A percentile compares a stretch with the other conserved stretches of the same genome.
These are phyloP conservation scores for Synergus itoensis DNA, from an alignment of 2,888 invertebrate genomes.

Conservation along the genomic window DNA sequence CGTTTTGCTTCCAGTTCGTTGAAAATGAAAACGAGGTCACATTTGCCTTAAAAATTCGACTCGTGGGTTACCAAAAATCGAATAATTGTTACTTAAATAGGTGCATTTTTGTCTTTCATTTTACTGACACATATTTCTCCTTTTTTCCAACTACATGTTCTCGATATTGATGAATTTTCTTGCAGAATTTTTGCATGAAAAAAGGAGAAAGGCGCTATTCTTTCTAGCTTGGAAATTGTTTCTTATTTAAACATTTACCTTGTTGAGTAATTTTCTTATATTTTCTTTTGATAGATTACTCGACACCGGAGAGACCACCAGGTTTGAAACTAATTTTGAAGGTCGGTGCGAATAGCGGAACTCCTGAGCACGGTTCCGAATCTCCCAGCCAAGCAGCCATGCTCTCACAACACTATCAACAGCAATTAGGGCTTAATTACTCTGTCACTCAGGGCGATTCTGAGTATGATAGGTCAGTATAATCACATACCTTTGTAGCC, in stretches of 20 bases:
- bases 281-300: conserved; percentile 63
- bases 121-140: conserved; percentile 13
- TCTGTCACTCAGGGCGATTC: conserved; percentile 72
- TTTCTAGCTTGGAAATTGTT: conserved; percentile 13
- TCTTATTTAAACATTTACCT: neutral
- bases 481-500: neutral
- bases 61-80: neutral
- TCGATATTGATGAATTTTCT: conserved; percentile 15
- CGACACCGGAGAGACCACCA: conserved; percentile 78
- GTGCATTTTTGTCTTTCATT: neutral
- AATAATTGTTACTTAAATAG: neutral
- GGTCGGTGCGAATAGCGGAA: conserved; percentile 84
- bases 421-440: conserved; percentile 75
- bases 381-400: conserved; percentile 68
- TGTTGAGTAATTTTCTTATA: neutral
- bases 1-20: conserved; percentile 75
- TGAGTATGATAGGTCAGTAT: conserved; percentile 68
- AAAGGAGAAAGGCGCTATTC: conserved; percentile 48
- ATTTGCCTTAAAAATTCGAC: conserved; percentile 58
- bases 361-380: conserved; percentile 81
- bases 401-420: conserved; percentile 75
- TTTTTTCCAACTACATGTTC: conserved; percentile 16
- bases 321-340: conserved; percentile 86
- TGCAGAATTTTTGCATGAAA: conserved; percentile 46
- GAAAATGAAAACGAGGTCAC: conserved; percentile 73